Conservation (phyloP, 1,140 invertebrate genomes). For the Lithobius niger region DNA sequence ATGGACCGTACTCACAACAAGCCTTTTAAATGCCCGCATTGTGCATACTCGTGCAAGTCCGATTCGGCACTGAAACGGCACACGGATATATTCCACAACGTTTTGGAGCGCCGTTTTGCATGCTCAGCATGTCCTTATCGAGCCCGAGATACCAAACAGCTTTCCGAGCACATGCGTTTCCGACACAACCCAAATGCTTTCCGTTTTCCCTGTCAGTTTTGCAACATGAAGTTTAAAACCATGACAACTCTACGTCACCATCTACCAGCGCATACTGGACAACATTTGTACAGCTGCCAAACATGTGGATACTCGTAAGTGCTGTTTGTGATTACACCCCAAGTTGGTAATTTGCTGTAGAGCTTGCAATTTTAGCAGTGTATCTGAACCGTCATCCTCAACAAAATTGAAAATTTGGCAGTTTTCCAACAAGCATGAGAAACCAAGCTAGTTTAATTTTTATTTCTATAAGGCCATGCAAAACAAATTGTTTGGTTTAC, state of each 20-base stretch:
- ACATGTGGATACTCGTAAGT: constrained; percentile 7
- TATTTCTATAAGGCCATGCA: too few relatives aligned
- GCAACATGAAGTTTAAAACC: constrained; percentile 8
- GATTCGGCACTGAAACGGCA: constrained; percentile 1
- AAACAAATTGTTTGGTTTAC: too few relatives aligned
- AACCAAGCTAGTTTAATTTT: too few relatives aligned
- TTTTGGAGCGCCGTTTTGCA: neutral
- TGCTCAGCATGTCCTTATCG: constrained; percentile 4
- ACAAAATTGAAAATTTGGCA: too few relatives aligned
- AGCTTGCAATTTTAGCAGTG: too few relatives aligned
- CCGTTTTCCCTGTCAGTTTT: constrained; percentile 6
- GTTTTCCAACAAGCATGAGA: too few relatives aligned
- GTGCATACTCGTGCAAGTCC: neutral
- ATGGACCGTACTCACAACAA: constrained; percentile 7
- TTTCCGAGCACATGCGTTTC: constrained; percentile 5
- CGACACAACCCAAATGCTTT: constrained; percentile 3
- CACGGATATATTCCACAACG: constrained; percentile 8
- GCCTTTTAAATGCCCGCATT: neutral
- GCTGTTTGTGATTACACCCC: neutral
- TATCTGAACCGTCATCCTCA: too few relatives aligned
- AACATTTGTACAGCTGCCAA: constrained; percentile 6
- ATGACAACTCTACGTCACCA: constrained; percentile 6
- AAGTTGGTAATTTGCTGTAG: too few relatives aligned
- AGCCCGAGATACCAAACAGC: constrained; percentile 3
- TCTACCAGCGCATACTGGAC: constrained; percentile 8